Base-by-base conservation (phyloP, 2,888 invertebrate species). In the Trissolcus japonicus region DNA sequence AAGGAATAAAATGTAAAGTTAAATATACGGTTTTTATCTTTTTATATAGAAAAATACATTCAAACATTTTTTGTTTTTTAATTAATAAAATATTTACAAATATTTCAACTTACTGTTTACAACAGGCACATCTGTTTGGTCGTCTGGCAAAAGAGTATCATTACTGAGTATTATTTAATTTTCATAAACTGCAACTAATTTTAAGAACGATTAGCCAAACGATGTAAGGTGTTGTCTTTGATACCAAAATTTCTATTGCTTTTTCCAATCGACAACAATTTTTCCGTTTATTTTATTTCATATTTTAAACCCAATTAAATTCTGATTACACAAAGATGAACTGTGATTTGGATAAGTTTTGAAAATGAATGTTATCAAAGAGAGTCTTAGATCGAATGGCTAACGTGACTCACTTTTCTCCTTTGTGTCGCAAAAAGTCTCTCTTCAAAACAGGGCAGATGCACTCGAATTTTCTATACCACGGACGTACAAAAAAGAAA, bases 111-210 rank as follows among this genome's bases (percentile, higher is more conserved):
- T 67, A 87, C 87, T 80, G 79, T 54, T 80, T 61, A 16, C 40
- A 56, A 68, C 84, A 86, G 16, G 73, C 54, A 59, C 86, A 86
- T 76, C 82, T 82, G 55, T 72, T 78, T 51, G 81, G 43, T 57
- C 79, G 80, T 81, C 86, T 86, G 82, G 68, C 62, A 74, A 66
- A 69, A 61, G 76, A 79, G 61, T 79, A 80, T 84, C 80, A 82
- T 80, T 80, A 82, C 80, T 85, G 81, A 77, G 80, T 82, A 82
- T 81, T 82, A 84, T 78, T 80, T 73, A 79, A 53, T 82, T 82
- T 83, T 48, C 50, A 77, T 76, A 78, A 80, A 63, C 61, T 67
- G 43, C 43, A 59, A 60, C 72, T 59, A 71, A 62, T 59, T 11
- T 53, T 59, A 67, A 43, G 14, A 35, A 35, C 35, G 9, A 65